Conservation (phyloP, 2,797 vertebrate genomes). For the Podarcis lilfordi region DNA sequence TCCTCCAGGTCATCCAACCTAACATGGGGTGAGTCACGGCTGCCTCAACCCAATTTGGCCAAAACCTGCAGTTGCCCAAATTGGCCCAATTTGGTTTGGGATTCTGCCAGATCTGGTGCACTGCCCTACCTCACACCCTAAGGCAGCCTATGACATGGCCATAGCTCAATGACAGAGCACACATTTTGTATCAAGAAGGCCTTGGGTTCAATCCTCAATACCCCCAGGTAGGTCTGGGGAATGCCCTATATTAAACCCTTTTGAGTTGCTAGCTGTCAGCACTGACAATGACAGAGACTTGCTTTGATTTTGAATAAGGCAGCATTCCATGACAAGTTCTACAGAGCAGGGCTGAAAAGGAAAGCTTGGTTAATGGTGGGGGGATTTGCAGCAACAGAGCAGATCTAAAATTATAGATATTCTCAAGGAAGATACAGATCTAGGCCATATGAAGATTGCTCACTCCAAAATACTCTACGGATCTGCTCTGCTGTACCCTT, state of each 20-base stretch:
- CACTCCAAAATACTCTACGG: constrained; percentile 73
- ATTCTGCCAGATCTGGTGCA: no score
- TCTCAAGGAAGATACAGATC: constrained; percentile 81
- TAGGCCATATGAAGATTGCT: constrained; percentile 77
- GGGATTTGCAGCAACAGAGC: constrained; percentile 66
- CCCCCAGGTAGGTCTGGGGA: not conserved
- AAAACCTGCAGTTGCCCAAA: no score
- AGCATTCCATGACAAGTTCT: constrained; percentile 60
- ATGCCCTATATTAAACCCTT: not conserved
- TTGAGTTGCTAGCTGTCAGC: not conserved
- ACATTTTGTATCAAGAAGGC: no score
- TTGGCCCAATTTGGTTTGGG: no score
- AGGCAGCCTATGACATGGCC: no score
- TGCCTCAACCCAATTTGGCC: no score
- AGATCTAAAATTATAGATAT: constrained; percentile 80
- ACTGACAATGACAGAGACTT: not conserved
- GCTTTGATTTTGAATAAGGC: not conserved
- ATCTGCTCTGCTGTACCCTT: constrained; percentile 70
- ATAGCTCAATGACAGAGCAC: no score
- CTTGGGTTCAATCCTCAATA: no score
- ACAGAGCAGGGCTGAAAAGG: constrained; percentile 63
- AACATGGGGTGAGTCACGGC: no score
- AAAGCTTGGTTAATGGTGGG: constrained; percentile 52
- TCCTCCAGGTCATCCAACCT: no score
- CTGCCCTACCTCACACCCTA: no score